Evolutionary conservation across 2,888 invertebrate species (phyloP), one percentile per base, ranked within the genome.

Genomic region (Alloscopus bannaensis): DNA sequence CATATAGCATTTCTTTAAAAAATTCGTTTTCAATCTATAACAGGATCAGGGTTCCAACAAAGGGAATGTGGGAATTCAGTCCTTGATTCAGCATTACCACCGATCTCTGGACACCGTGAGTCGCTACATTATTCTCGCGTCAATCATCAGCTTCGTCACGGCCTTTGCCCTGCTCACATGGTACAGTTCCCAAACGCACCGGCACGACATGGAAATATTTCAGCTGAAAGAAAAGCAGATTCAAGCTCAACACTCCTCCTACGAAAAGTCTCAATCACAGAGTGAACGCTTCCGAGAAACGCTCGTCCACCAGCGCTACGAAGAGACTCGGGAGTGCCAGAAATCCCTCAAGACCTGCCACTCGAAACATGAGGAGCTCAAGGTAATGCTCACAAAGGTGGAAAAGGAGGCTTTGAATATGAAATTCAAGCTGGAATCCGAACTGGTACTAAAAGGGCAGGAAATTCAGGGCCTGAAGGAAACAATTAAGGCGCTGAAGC

Each of bases 181-280:
- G 18, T 55, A 72, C 55, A 42, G 72, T 45, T 16, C 40, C 16
- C 72, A 72, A 55, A 72, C 72, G 8, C 72, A 72, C 28, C 36
- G 20, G 0, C 52, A 72, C 0, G 64, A 72, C 40, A 64, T 72
- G 55, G 72, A 72, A 20, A 16, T 72, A 6, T 72, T 72, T 24
- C n/a, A 55, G 13, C 3, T 72, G 22, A 64, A 72, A 42, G 72
- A 64, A 42, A 36, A 72, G 1, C 55, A 50, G 24, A n/a, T 16
- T 8, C 60, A 36, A 31, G 22, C 18, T n/a, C 60, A 60, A 42
- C 72, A 64, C 26, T 6, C 45, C 4, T 6, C 11, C 52, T 50
- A 20, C 22, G 40, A 64, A 13, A 40, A 29, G 22, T 8, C 22
- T n/a, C 36, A 64, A 47, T 20, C 20, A 13, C 40, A 57, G 2